Conservation (phyloP, 2,113 vertebrate genomes). For the Laterallus jamaicensis region DNA sequence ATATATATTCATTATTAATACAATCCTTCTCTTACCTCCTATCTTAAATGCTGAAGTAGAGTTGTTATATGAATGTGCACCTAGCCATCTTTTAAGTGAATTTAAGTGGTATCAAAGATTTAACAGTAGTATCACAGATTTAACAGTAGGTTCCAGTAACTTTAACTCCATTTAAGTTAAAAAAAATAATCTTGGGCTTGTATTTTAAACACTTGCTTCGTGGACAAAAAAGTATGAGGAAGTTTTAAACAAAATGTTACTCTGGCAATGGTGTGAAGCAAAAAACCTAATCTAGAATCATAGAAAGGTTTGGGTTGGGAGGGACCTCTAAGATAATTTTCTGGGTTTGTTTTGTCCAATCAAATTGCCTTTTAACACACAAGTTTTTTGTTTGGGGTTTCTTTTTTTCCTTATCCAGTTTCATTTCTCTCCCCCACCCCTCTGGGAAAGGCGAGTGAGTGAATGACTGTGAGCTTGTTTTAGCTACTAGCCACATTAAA, state of each 20-base stretch:
- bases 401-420: too few relatives aligned
- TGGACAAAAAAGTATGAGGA: neutral
- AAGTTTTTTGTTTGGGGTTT: too few relatives aligned
- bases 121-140: neutral
- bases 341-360: too few relatives aligned
- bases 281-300: neutral
- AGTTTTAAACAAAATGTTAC: neutral
- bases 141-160: neutral
- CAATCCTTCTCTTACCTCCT: neutral
- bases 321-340: too few relatives aligned
- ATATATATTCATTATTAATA: too few relatives aligned
- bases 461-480: too few relatives aligned
- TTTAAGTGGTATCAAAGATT: neutral
- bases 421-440: too few relatives aligned
- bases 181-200: neutral
- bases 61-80: neutral
- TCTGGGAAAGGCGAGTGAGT: too few relatives aligned
- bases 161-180: neutral
- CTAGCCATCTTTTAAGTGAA: neutral
- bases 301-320: too few relatives aligned
- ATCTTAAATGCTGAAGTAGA: neutral
- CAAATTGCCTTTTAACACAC: too few relatives aligned
- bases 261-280: neutral
- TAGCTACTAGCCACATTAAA: too few relatives aligned
- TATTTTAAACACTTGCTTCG: neutral